Conservation (phyloP, 1,140 invertebrate species). For the Chironomus striatipennis region DNA sequence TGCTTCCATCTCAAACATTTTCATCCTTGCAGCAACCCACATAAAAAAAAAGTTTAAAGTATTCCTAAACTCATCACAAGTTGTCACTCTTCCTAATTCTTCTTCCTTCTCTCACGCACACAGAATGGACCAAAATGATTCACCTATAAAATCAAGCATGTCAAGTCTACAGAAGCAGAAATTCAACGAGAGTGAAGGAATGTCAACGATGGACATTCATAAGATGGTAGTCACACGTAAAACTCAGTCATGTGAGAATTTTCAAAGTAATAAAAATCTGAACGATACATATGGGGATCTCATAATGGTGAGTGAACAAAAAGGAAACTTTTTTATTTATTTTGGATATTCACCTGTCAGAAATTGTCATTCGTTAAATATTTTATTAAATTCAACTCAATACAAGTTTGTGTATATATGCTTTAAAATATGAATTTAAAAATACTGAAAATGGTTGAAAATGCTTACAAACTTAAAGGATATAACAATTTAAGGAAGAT, state of each 20-base stretch:
- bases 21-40: too few relatives aligned
- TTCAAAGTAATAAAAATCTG: not conserved
- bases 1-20: too few relatives aligned
- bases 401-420: not conserved
- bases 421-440: too few relatives aligned
- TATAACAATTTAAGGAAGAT: too few relatives aligned
- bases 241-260: slow-evolving; percentile 11
- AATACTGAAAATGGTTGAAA: too few relatives aligned
- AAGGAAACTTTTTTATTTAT: slow-evolving; percentile 1
- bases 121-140: not conserved
- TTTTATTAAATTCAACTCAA: not conserved
- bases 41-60: too few relatives aligned
- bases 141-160: not conserved
- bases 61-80: too few relatives aligned
- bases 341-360: not conserved
- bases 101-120: not conserved
- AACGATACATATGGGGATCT: not conserved
- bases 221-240: not conserved
- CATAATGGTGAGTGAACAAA: slow-evolving; percentile 12
- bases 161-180: not conserved
- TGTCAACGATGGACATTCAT: not conserved
- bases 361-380: not conserved
- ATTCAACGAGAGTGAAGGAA: not conserved
- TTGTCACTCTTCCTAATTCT: not conserved
- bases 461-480: too few relatives aligned